A percentile compares a stretch with the other conserved stretches of the same genome.
These are phyloP conservation scores for Yasuhikotakia modesta DNA, from an alignment of 2,797 vertebrate species.

Conservation along the genomic window DNA sequence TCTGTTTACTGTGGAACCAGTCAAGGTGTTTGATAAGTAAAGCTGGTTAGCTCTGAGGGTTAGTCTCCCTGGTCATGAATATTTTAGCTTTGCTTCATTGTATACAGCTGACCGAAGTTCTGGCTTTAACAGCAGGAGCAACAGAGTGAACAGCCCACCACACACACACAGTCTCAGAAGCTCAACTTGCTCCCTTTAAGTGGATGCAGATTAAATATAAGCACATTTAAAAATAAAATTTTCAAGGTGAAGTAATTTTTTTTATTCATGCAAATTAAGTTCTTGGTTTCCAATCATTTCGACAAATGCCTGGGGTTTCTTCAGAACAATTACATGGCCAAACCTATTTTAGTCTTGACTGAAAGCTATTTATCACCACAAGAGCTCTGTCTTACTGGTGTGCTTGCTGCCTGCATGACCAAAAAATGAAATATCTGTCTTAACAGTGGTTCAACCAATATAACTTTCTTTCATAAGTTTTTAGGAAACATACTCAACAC, in stretches of 20 bases:
- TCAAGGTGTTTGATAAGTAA: constrained; percentile 29
- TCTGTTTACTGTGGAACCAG: neutral
- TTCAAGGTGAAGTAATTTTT: constrained; percentile 62
- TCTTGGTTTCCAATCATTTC: constrained; percentile 66
- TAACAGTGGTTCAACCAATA: too few species aligned
- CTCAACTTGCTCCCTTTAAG: constrained; percentile 6
- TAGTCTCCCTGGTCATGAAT: constrained; percentile 39
- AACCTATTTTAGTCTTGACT: constrained; percentile 65
- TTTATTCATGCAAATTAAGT: constrained; percentile 51
- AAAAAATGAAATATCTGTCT: too few species aligned
- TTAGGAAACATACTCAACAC: too few species aligned
- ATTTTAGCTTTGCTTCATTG: constrained; percentile 39
- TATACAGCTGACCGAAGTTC: constrained; percentile 2
- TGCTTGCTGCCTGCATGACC: neutral
- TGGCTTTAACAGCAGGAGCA: constrained; percentile 1
- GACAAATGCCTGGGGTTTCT: constrained; percentile 63
- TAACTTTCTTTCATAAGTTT: too few species aligned
- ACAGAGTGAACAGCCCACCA: constrained; percentile 25
- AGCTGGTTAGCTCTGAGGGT: constrained; percentile 21
- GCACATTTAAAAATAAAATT: constrained; percentile 49
- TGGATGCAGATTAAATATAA: constrained; percentile 57
- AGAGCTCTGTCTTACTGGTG: constrained; percentile 50
- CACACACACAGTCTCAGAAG: constrained; percentile 23
- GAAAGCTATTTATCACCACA: constrained; percentile 75
- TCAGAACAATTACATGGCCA: constrained; percentile 68